These are phyloP conservation scores for Eurystomus glaucurus DNA, from an alignment of 2,797 vertebrate genomes.

Conservation along the genomic window DNA sequence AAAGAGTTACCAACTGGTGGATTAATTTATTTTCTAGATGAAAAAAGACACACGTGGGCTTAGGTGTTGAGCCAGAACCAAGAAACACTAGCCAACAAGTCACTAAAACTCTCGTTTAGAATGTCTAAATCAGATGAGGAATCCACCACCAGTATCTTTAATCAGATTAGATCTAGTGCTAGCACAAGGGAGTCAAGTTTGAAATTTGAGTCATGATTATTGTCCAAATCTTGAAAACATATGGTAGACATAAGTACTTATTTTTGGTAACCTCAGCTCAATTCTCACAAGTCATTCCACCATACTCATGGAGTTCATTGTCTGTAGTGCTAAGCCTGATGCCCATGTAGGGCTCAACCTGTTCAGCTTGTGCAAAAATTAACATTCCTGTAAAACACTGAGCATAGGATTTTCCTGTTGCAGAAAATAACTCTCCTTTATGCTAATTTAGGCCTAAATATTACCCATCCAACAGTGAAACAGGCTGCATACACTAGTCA, in stretches of 20 bases:
- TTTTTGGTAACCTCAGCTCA: neutral
- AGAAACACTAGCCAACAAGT: neutral
- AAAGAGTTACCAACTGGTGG: neutral
- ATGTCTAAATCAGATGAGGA: neutral
- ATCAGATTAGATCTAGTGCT: neutral
- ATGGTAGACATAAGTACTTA: neutral
- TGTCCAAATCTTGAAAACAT: neutral
- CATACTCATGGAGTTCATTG: neutral
- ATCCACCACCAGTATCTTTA: neutral
- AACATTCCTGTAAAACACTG: neutral
- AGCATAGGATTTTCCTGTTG: accelerated
- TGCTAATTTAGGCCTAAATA: neutral
- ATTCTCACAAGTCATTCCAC: neutral
- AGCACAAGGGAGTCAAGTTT: neutral
- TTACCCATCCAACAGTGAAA: neutral
- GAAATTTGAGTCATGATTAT: neutral
- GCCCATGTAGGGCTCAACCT: neutral
- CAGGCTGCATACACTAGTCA: neutral
- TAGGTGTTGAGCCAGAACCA: neutral
- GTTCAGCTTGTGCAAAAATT: neutral
- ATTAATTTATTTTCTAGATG: neutral
- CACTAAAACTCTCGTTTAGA: neutral
- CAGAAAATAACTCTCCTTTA: neutral
- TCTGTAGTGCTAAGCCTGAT: neutral
- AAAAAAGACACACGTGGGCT: neutral